Evolutionary conservation across 2,797 vertebrate species (phyloP), one percentile per base, ranked within the genome.

Genomic region (Choloepus didactylus): DNA sequence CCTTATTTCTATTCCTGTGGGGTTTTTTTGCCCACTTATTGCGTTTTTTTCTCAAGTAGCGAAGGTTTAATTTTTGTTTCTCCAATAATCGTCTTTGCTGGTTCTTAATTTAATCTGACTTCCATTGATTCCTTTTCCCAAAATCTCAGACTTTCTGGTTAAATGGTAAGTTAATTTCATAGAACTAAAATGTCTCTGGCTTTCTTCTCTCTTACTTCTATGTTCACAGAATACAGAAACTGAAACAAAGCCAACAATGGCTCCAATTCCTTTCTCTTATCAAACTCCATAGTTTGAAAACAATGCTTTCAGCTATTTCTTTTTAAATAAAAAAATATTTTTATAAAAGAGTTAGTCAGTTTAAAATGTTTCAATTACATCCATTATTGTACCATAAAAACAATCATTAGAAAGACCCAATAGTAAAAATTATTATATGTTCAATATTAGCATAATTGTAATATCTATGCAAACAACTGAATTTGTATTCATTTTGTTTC

Each of bases 241-340:
- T 41, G 56, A 87, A 67, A 80, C 51, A 15, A 87, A 95, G 46
- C 60, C 79, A 95, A 38, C 31, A 85, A 89, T 56, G 14, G 14
- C 44, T 95, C 12, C 15, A 60, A 66, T 91, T 84, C 87, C 49
- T 87, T 89, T 19, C 23, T 89, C 14, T 89, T 91, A 91, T 69
- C 73, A 93, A 92, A 83, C 23, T 67, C 0, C 5, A 4, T 79
- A 69, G 89, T 95, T 90, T 54, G 15, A 81, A 77, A 95, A 83
- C 27, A 72, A 59, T 77, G 21, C 76, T 95, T 95, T 82, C 9
- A 77, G 44, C 84, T 85, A 85, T 85, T 73, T 84, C 18, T 77
- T 70, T 80, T 96, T 51, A 92, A 88, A 66, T 82, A 77, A 88
- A 27, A 72, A 95, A 92, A 95, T 91, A 70, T 80, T 85, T 87